These are phyloP conservation scores for Tor tambroides DNA, from an alignment of 2,113 vertebrate genomes.

Conservation along the genomic window DNA sequence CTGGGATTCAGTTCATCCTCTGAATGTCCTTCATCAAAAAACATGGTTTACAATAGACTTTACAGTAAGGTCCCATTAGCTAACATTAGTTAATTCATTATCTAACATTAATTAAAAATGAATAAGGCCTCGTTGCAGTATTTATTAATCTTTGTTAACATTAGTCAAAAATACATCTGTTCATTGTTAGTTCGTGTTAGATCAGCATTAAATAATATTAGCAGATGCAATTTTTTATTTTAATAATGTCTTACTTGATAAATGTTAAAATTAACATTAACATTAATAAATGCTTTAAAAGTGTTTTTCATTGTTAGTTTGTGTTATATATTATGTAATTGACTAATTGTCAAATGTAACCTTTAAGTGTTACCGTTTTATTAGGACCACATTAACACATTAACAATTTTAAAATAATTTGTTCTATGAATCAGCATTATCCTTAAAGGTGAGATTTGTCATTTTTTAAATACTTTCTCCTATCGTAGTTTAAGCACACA, in stretches of 20 bases:
- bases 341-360: not conserved
- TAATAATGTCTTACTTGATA: too few relatives aligned
- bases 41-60: constrained; percentile 6
- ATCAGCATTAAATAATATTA: not conserved
- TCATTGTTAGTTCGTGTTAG: not conserved
- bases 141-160: not conserved
- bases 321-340: not conserved
- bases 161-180: not conserved
- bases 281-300: not conserved
- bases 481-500: not conserved
- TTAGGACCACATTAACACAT: not conserved
- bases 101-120: too few relatives aligned
- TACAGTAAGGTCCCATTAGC: not conserved
- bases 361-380: not conserved
- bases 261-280: not conserved
- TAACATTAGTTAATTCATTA: not conserved
- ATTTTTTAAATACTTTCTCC: constrained; percentile 1
- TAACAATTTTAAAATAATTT: not conserved
- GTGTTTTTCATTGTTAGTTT: not conserved
- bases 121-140: not conserved
- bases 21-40: constrained; percentile 5
- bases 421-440: not conserved
- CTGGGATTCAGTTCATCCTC: constrained; percentile 6
- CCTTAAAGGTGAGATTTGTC: not conserved
- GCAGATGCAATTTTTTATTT: not conserved